Evolutionary conservation across 2,113 vertebrate genomes (phyloP).

Genomic region (Pomatorhinus ruficollis): DNA sequence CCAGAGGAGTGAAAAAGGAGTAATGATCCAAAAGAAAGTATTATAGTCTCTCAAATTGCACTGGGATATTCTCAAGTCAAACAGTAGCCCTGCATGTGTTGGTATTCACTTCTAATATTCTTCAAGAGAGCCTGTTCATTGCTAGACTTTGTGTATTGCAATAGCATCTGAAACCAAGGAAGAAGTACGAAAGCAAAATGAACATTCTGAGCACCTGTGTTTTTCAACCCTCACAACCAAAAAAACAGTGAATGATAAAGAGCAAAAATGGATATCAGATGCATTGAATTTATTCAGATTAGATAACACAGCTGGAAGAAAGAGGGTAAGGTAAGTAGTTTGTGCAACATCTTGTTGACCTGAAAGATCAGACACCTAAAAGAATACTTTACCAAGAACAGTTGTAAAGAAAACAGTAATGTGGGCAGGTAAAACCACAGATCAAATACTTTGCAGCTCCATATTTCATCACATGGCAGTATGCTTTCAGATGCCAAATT

Average conservation of each 20-base stretch:
- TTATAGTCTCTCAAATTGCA: not conserved
- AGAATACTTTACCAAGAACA: constrained; percentile 13
- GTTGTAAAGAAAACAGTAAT: not conserved
- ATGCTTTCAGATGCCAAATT: not conserved
- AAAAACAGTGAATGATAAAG: not conserved
- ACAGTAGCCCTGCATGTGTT: not conserved
- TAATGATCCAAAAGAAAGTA: constrained; percentile 26
- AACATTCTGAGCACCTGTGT: not conserved
- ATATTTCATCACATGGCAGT: not conserved
- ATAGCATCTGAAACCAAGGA: not conserved
- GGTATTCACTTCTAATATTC: not conserved
- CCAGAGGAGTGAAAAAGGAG: not conserved
- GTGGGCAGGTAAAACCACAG: constrained; percentile 1
- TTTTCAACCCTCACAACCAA: not conserved
- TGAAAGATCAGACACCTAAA: constrained; percentile 10
- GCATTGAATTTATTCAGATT: not conserved
- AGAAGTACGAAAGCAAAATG: not conserved
- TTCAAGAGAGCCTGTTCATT: not conserved
- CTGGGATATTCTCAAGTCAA: constrained; percentile 7
- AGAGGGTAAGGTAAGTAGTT: not conserved
- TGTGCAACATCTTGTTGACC: constrained; percentile 1
- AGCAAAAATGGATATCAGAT: not conserved
- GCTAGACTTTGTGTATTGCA: not conserved
- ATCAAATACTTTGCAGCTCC: not conserved
- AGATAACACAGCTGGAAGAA: not conserved